Base-by-base conservation (phyloP, 2,113 vertebrate species). In the Xyliphius kryptos region DNA sequence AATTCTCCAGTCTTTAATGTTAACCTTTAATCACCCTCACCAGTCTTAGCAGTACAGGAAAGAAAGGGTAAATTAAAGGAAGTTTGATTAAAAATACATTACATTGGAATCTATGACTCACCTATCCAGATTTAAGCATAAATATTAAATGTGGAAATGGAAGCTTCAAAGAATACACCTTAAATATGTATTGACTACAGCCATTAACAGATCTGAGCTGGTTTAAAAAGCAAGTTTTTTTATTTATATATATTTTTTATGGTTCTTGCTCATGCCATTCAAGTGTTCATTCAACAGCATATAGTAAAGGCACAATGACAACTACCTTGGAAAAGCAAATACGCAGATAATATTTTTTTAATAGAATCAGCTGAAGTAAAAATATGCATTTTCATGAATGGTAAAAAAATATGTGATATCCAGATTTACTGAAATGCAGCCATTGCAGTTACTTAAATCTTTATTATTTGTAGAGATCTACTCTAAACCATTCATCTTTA, bases 401-500 rank as follows among this genome's bases (percentile, higher is more conserved):
- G n/a, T n/a, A n/a, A n/a, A n/a, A n/a, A 6, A 32, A 6, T 32
- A 3, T 32, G 52, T 40, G 51, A 67, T 61, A 14, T 53, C 50
- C 7, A 70, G 68, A 63, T 74, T 70, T 57, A 72, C 54, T 78
- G 58, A 79, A 74, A 73, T 77, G 56, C 70, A 58, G 64, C 71
- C 70, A 12, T 63, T 69, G 69, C 44, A 73, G 60, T 78, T 73
- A 72, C 78, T 80, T 55, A 66, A 70, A 75, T 51, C 65, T 66
- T 14, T 69, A 50, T 61, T 53, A 46, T 70, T 61, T 47, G 66
- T 62, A 70, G 69, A 67, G 41, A 74, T 60, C 61, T 58, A 85
- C 26, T 32, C 7, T 32, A 32, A 32, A 6, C 26, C 26, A 5
- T 32, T 32, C 7, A 32, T 32, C 26, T 32, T 32, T 32, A 32